phyloP scores from a whole-genome alignment of 1,140 invertebrate species.

The Streblospio benedicti region DNA sequence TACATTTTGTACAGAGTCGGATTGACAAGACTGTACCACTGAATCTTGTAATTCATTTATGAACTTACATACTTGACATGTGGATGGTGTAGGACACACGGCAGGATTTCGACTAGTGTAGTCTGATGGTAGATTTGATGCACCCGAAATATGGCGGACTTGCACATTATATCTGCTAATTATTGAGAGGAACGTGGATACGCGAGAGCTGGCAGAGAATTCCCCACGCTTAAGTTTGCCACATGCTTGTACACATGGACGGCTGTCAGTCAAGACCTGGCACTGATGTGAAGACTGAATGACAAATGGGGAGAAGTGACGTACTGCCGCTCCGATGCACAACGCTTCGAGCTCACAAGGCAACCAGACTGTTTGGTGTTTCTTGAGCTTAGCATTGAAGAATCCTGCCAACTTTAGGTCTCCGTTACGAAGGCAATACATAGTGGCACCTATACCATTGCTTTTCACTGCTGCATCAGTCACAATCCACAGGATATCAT shows the following conservation, averaged over 20 bases:
- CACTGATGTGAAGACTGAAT: slow-evolving; percentile 16
- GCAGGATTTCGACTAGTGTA: slow-evolving; percentile 21
- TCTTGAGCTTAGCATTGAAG: slow-evolving; percentile 19
- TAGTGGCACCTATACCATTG: slow-evolving; percentile 18
- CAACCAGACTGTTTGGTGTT: slow-evolving; percentile 20
- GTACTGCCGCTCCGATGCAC: slow-evolving; percentile 17
- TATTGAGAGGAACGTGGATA: slow-evolving; percentile 17
- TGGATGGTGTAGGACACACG: slow-evolving; percentile 8
- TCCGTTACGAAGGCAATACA: slow-evolving; percentile 15
- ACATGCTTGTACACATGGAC: slow-evolving; percentile 24
- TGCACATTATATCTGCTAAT: slow-evolving; percentile 18
- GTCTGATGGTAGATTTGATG: slow-evolving; percentile 17
- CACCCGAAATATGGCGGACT: slow-evolving; percentile 17
- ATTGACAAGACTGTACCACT: no score
- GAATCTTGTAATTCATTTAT: neutral
- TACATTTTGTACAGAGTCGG: neutral
- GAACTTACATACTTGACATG: slow-evolving; percentile 1
- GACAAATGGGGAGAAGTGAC: slow-evolving; percentile 21
- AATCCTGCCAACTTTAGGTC: slow-evolving; percentile 14
- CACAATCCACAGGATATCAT: slow-evolving; percentile 4
- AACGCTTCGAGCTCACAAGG: slow-evolving; percentile 24
- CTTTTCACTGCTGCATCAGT: slow-evolving; percentile 16
- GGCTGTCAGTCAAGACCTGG: slow-evolving; percentile 21
- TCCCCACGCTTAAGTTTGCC: slow-evolving; percentile 22
- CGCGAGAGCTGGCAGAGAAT: slow-evolving; percentile 21